Conservation (phyloP, 2,113 vertebrate species). For the Anoplopoma fimbria region DNA sequence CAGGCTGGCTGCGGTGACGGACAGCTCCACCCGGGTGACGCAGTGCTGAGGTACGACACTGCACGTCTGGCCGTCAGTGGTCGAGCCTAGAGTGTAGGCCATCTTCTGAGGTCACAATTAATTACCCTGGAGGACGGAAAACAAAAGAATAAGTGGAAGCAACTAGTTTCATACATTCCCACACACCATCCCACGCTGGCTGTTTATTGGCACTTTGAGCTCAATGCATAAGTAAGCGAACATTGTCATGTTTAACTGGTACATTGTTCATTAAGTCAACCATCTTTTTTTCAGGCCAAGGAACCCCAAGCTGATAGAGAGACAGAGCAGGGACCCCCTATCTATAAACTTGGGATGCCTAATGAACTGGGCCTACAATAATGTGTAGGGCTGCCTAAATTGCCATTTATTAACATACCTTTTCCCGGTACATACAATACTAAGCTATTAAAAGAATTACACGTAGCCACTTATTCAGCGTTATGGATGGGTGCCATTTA, state of each 20-base stretch:
- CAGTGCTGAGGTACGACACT: slow-evolving; percentile 88
- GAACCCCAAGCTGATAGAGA: too few species aligned
- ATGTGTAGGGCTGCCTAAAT: neutral
- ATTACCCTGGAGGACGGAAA: slow-evolving; percentile 25
- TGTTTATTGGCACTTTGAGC: slow-evolving; percentile 5
- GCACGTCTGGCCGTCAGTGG: slow-evolving; percentile 63
- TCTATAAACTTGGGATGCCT: neutral
- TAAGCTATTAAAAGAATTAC: neutral
- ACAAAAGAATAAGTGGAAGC: neutral
- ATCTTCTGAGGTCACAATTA: slow-evolving; percentile 75
- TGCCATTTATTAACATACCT: neutral
- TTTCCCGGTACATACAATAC: neutral
- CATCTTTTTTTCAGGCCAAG: neutral
- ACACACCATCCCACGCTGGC: neutral
- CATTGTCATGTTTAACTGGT: neutral
- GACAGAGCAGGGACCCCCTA: too few species aligned
- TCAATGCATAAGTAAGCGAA: neutral
- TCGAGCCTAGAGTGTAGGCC: slow-evolving; percentile 87
- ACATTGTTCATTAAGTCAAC: neutral
- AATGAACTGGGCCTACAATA: neutral
- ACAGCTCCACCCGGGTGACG: slow-evolving; percentile 93
- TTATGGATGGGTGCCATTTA: neutral
- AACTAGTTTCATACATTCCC: neutral
- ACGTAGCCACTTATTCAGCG: neutral
- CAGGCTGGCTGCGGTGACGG: slow-evolving; percentile 90